phyloP scores from a whole-genome alignment of 2,797 vertebrate species.

The Anomalospiza imberbis region DNA sequence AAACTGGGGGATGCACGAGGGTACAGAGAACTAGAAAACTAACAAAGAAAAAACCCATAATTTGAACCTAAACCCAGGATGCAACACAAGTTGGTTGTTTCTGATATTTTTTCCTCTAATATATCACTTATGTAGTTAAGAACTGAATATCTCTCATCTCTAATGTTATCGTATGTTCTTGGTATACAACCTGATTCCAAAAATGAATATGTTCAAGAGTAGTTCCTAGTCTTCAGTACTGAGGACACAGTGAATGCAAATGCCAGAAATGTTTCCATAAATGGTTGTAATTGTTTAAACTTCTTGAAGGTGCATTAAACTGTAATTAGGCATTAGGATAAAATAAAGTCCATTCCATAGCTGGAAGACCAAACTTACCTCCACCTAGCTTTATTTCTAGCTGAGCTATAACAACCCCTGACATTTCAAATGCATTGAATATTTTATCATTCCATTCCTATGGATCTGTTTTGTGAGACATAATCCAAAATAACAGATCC shows the following conservation, averaged over 20 bases:
- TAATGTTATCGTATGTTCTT: background rate
- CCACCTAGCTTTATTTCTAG: background rate
- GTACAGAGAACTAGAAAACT: too few species aligned
- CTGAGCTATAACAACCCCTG: conserved; percentile 35
- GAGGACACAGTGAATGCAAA: background rate
- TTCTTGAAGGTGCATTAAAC: background rate
- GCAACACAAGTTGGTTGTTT: background rate
- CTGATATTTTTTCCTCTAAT: background rate
- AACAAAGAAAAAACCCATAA: too few species aligned
- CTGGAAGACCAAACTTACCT: background rate
- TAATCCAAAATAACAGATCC: conserved; percentile 37
- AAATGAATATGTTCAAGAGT: background rate
- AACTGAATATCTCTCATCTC: background rate
- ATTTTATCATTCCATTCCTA: conserved; percentile 38
- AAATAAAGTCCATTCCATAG: background rate
- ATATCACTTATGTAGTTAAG: background rate
- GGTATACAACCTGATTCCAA: background rate
- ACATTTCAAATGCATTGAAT: conserved; percentile 52
- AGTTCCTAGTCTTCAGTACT: background rate
- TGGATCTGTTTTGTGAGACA: conserved; percentile 12
- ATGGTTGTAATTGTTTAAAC: background rate
- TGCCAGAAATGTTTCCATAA: background rate
- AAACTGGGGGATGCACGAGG: too few species aligned
- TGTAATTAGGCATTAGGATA: background rate
- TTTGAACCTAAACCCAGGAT: too few species aligned